Evolutionary conservation across 92 coral and sea anemone genomes (phyloP).

Genomic region (Montipora capitata): DNA sequence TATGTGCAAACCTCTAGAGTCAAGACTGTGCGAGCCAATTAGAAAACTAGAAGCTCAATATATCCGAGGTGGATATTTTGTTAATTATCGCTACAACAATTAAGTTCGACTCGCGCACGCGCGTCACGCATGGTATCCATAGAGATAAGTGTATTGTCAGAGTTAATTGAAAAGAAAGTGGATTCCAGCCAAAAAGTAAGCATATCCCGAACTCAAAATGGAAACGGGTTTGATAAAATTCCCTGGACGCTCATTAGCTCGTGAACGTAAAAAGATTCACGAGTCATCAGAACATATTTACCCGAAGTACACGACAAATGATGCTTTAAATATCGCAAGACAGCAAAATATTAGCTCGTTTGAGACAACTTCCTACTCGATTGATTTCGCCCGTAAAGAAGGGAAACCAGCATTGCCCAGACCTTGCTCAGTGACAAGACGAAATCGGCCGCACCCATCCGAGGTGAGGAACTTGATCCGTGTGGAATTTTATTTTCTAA

Average conservation of each 20-base stretch:
- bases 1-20: no score
- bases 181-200: background rate
- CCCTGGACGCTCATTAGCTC: slow-evolving; percentile 32
- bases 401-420: slow-evolving; percentile 80
- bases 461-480: slow-evolving; percentile 60
- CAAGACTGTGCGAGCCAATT: no score
- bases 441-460: slow-evolving; percentile 95
- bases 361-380: slow-evolving; percentile 81
- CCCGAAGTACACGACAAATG: slow-evolving; percentile 36
- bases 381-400: slow-evolving; percentile 84
- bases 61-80: no score
- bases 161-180: background rate
- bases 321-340: background rate
- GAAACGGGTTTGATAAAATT: background rate
- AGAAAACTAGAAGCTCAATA: no score
- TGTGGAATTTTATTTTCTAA: no score
- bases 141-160: background rate
- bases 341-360: background rate
- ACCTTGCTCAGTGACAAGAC: slow-evolving; percentile 86
- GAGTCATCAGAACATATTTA: slow-evolving; percentile 71
- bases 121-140: background rate
- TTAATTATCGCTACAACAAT: no score
- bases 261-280: slow-evolving; percentile 72
- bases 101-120: background rate
- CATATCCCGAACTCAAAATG: background rate